Evolutionary conservation across 2,113 vertebrate species (phyloP).

Genomic region (Dromiciops gliroides): DNA sequence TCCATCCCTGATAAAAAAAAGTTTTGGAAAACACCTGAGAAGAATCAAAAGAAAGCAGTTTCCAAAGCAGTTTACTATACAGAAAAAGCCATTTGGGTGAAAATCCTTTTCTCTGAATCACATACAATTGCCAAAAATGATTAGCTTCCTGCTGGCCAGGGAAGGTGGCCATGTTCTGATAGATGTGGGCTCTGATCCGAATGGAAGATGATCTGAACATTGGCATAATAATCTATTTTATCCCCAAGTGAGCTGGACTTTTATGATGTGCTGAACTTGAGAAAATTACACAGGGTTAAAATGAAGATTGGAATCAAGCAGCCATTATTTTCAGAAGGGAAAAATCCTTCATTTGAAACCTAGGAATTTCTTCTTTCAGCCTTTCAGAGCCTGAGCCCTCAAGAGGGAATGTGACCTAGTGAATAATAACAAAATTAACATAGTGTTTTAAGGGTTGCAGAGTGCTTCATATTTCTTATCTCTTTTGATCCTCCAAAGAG

Average conservation of each 20-base stretch:
- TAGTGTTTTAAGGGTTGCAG: not conserved
- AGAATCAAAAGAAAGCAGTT: not conserved
- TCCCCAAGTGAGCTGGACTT: not conserved
- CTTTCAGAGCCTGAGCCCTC: not conserved
- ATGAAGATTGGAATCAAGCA: constrained; percentile 10
- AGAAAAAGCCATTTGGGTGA: constrained; percentile 38
- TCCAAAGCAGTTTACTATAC: constrained; percentile 47
- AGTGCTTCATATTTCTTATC: not conserved
- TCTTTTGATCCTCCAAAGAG: not conserved
- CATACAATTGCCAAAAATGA: constrained; percentile 34
- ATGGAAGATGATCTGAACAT: constrained; percentile 39
- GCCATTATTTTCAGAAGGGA: not conserved
- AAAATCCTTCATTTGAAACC: not conserved
- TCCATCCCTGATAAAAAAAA: not conserved
- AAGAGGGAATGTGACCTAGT: not conserved
- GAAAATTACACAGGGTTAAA: not conserved
- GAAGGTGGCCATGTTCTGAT: constrained; percentile 32
- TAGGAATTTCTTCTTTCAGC: not conserved
- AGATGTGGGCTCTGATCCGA: constrained; percentile 37
- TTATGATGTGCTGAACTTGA: not conserved
- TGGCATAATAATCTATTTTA: not conserved
- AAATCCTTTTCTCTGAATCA: constrained; percentile 41
- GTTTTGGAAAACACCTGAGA: constrained; percentile 25
- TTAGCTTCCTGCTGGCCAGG: constrained; percentile 3
- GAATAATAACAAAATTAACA: not conserved